Conservation (phyloP, 1,140 invertebrate genomes). For the Schlechtendalia chinensis region DNA sequence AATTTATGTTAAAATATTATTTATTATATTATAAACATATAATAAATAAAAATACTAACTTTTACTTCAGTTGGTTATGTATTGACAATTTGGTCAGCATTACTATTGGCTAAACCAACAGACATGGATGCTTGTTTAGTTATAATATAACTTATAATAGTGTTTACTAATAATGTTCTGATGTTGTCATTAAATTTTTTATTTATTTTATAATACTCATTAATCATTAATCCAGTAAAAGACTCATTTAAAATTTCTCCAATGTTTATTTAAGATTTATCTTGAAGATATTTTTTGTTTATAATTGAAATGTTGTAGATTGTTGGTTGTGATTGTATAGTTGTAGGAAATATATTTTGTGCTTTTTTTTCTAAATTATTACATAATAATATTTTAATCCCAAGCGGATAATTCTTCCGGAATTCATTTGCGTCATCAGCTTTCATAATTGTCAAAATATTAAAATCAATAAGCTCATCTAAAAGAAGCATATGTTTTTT, state of each 20-base stretch:
- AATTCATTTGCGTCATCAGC: not conserved
- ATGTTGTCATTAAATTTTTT: slow-evolving; percentile 13
- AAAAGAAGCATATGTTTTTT: not conserved
- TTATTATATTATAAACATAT: no score
- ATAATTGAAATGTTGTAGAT: no score
- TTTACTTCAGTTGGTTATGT: not conserved
- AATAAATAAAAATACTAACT: no score
- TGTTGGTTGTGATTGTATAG: not conserved
- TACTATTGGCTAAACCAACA: not conserved
- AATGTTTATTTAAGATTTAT: not conserved
- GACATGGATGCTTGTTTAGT: not conserved
- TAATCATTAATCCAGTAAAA: not conserved
- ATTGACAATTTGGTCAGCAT: not conserved
- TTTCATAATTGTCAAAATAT: not conserved
- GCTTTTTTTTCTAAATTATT: not conserved
- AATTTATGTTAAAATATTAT: no score
- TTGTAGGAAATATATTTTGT: not conserved
- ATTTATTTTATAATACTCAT: slow-evolving; percentile 14
- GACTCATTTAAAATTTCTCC: not conserved
- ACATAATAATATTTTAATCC: not conserved
- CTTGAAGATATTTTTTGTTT: no score
- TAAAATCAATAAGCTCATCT: not conserved
- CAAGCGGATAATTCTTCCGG: not conserved
- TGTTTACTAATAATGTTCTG: not conserved
- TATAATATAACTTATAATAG: slow-evolving; percentile 4